Evolutionary conservation across 2,113 vertebrate genomes (phyloP).

Genomic region (Crotalus tigris): DNA sequence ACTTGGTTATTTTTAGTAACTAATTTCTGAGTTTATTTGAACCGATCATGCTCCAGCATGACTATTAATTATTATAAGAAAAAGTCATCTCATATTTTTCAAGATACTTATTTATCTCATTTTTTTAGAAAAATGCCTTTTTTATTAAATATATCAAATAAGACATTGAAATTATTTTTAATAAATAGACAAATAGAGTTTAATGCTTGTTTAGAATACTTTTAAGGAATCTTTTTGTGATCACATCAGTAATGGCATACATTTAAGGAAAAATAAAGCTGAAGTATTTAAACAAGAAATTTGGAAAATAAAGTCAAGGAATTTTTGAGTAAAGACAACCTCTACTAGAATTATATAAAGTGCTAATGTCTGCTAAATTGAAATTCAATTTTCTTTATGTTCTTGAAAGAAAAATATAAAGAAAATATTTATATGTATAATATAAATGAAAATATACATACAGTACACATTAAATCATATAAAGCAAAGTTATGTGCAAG

Average conservation of each 20-base stretch:
- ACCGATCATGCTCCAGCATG: background rate
- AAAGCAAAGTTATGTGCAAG: background rate
- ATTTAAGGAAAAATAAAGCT: background rate
- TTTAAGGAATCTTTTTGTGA: background rate
- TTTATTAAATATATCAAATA: background rate
- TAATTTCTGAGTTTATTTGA: background rate
- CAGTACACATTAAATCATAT: background rate
- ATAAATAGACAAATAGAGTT: background rate
- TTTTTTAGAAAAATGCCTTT: background rate
- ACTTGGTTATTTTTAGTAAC: background rate
- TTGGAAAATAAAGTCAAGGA: background rate
- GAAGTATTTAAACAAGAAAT: background rate
- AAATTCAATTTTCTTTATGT: background rate
- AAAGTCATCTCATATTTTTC: background rate
- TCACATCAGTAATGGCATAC: background rate
- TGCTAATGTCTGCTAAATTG: background rate
- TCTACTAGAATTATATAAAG: background rate
- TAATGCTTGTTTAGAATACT: background rate
- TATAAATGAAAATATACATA: background rate
- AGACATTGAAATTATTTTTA: background rate
- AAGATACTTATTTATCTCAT: background rate
- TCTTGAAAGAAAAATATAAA: background rate
- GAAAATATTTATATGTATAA: background rate
- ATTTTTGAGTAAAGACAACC: background rate
- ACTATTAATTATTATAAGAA: background rate